phyloP scores from a whole-genome alignment of 2,888 invertebrate species.

The Oxyscelio sp. region DNA sequence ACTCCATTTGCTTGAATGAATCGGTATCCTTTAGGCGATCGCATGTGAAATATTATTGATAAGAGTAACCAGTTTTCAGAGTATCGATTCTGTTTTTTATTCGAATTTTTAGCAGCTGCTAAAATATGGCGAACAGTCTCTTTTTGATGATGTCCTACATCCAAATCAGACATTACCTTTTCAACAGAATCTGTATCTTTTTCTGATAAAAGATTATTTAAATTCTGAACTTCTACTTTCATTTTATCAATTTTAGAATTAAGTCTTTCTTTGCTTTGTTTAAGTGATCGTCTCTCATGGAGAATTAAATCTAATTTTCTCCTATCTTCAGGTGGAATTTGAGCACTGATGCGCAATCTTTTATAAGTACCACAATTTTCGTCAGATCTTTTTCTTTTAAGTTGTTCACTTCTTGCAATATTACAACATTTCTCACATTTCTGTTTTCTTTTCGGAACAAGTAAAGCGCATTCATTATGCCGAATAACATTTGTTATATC shows the following conservation, averaged over 20 bases:
- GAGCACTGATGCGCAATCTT: neutral
- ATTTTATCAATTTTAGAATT: too few relatives aligned
- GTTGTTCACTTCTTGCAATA: neutral
- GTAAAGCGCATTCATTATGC: neutral
- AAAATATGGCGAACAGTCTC: neutral
- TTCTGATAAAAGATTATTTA: too few relatives aligned
- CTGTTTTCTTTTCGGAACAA: neutral
- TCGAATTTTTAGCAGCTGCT: neutral
- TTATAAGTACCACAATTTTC: neutral
- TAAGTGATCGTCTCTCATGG: too few relatives aligned
- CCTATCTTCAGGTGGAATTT: too few relatives aligned
- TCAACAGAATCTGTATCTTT: neutral
- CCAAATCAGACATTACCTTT: neutral
- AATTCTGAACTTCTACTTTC: too few relatives aligned
- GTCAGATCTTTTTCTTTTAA: neutral
- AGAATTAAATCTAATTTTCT: too few relatives aligned
- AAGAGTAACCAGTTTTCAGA: neutral
- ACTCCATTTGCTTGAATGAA: neutral
- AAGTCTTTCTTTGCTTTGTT: too few relatives aligned
- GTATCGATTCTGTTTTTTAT: neutral
- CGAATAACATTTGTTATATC: neutral
- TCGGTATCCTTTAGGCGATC: neutral
- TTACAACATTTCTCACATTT: conserved; percentile 5
- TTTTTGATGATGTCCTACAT: neutral
- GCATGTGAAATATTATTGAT: neutral